phyloP scores from a whole-genome alignment of 2,113 vertebrate genomes.

The Sigmodon hispidus region DNA sequence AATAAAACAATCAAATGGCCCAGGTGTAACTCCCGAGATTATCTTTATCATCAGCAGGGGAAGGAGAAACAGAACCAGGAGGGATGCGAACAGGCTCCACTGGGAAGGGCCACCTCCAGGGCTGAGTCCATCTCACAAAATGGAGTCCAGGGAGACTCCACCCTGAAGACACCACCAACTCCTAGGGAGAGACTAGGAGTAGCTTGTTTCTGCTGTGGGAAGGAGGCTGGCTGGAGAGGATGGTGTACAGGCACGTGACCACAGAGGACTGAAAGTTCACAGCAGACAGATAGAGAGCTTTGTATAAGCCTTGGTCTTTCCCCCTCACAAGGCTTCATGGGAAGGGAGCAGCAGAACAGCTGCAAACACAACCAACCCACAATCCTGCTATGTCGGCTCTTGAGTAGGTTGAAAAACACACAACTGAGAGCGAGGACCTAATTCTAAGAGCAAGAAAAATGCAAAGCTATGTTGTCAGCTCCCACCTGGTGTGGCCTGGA shows the following conservation, averaged over 20 bases:
- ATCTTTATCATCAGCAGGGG: constrained; percentile 82
- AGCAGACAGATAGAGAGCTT: constrained; percentile 68
- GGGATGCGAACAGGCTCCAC: constrained; percentile 65
- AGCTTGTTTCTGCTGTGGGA: constrained; percentile 52
- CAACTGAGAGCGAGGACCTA: constrained; percentile 29
- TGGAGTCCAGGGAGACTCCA: neutral
- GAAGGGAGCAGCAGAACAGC: neutral
- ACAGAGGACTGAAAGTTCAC: neutral
- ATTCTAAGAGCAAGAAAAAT: constrained; percentile 69
- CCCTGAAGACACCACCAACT: constrained; percentile 65
- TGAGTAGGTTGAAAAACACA: neutral
- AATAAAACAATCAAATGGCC: constrained; percentile 91
- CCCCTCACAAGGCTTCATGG: neutral
- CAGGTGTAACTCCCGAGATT: constrained; percentile 87
- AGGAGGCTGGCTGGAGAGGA: constrained; percentile 63
- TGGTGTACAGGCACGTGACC: neutral
- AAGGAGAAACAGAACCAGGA: constrained; percentile 76
- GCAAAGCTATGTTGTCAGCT: constrained; percentile 29
- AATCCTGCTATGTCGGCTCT: constrained; percentile 17
- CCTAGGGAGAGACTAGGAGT: constrained; percentile 22
- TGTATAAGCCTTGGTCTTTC: neutral
- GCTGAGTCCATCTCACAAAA: constrained; percentile 73
- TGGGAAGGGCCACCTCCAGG: constrained; percentile 77
- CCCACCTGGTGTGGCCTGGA: constrained; percentile 51
- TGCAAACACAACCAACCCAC: constrained; percentile 73